phyloP scores from a whole-genome alignment of 1,140 invertebrate genomes.

The Drosophila takahashii region DNA sequence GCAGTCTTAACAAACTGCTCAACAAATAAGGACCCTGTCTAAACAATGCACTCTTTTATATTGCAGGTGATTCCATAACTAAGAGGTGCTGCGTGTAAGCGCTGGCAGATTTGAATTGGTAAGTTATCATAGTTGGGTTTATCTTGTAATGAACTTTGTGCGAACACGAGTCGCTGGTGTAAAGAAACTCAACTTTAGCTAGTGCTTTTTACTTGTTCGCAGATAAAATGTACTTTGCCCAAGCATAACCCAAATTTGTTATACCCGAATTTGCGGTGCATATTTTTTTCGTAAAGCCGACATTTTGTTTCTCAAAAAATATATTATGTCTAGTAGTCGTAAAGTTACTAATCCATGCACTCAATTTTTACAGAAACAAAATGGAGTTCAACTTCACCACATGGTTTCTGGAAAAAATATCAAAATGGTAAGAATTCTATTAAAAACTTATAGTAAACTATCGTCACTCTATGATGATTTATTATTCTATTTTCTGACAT shows the following conservation, averaged over 20 bases:
- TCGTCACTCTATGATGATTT: slow-evolving; percentile 63
- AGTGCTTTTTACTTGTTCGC: slow-evolving; percentile 83
- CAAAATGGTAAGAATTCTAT: slow-evolving; percentile 5
- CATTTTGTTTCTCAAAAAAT: slow-evolving; percentile 26
- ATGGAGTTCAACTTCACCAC: not conserved
- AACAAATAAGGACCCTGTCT: not conserved
- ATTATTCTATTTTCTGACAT: slow-evolving; percentile 75
- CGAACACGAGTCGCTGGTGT: slow-evolving; percentile 81
- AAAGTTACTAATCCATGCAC: slow-evolving; percentile 3
- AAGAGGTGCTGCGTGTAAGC: not conserved
- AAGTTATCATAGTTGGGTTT: slow-evolving; percentile 1
- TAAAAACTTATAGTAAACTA: not conserved
- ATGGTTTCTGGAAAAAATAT: not conserved
- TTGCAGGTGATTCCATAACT: slow-evolving; percentile 41
- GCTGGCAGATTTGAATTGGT: slow-evolving; percentile 27
- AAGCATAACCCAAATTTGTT: slow-evolving; percentile 82
- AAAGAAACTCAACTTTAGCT: slow-evolving; percentile 78
- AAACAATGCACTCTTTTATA: not conserved
- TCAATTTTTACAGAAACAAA: slow-evolving; percentile 21
- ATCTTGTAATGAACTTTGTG: not conserved
- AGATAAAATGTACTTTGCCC: slow-evolving; percentile 73
- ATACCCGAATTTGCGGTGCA: slow-evolving; percentile 76
- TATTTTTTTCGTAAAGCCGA: slow-evolving; percentile 74
- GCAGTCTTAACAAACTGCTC: slow-evolving; percentile 22
- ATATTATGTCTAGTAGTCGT: not conserved